Base-by-base conservation (phyloP, 1,140 invertebrate species). In the Apocrypta bakeri region DNA sequence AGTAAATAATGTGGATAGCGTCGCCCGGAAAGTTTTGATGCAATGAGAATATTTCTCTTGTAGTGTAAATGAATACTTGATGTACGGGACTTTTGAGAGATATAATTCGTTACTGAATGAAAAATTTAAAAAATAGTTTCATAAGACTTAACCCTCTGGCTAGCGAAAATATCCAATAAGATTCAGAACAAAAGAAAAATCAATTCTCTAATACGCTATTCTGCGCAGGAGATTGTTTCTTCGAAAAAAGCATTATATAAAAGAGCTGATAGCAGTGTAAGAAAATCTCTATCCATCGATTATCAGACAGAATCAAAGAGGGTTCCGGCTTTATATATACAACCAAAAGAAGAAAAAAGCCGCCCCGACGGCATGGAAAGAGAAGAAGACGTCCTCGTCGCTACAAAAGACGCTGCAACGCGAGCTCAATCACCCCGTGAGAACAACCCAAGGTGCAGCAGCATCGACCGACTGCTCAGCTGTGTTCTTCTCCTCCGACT, bases 391-490 rank as follows among this genome's bases (percentile, higher is more conserved):
- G 40, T n/a, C 66, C 40, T 7, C 27, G 21, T 25, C n/a, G 33
- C 21, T 24, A 78, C 31, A 78, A 61, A 72, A 61, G 71, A 24
- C n/a, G 31, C 61, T 25, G 27, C 33, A 63, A 24, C 25, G 14
- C 21, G 85, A 81, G 73, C 73, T 61, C 81, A 82, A 68, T 76
- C 61, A 73, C n/a, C 69, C 71, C 37, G 33, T 8, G 75, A 40
- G 61, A 8, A 31, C 2, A 31, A 6, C 25, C 56, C 42, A 74
- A 82, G 86, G 84, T 83, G 86, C 84, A 71, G 71, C 66, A 61
- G 25, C 89, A 90, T 90, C 89, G 89, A 90, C 88, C 88, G 80
- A n/a, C 72, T 33, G 85, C 90, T 90, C 90, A 91, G 90, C 90
- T 91, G 90, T 90, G 89, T 87, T 86, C 85, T 86, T 84, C 78